Conservation (phyloP, 2,113 vertebrate genomes). For the Cichladusa arquata region DNA sequence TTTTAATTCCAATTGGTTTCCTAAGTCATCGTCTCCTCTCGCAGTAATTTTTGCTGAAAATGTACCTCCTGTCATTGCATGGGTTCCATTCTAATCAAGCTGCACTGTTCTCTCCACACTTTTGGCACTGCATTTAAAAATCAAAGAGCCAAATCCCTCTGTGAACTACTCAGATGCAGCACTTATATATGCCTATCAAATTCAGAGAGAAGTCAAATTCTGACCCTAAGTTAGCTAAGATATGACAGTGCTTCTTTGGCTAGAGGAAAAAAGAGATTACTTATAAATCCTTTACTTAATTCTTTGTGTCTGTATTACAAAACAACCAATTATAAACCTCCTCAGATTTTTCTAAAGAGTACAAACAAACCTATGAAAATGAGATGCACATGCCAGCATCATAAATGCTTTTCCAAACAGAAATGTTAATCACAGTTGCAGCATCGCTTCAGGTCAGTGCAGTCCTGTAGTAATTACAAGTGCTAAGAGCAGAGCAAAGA, state of each 20-base stretch:
- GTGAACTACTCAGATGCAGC: not conserved
- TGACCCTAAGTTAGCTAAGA: not conserved
- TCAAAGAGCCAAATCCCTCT: not conserved
- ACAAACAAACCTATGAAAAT: slow-evolving; percentile 19
- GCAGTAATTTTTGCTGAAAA: not conserved
- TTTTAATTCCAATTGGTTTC: slow-evolving; percentile 23
- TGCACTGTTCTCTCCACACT: not conserved
- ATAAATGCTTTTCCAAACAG: not conserved
- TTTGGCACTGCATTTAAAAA: slow-evolving; percentile 19
- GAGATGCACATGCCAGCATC: not conserved
- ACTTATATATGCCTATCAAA: not conserved
- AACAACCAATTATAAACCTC: slow-evolving; percentile 23
- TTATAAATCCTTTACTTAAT: slow-evolving; percentile 19
- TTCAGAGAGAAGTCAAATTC: not conserved
- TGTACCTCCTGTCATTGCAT: not conserved
- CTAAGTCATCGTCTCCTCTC: not conserved
- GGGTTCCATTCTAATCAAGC: not conserved
- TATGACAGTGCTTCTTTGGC: not conserved
- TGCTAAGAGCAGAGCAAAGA: not conserved
- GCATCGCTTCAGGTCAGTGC: not conserved
- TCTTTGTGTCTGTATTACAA: slow-evolving; percentile 12
- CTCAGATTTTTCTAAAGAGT: slow-evolving; percentile 8
- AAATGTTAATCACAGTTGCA: not conserved
- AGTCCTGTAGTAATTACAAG: not conserved
- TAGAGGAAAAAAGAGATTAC: not conserved